Base-by-base conservation (phyloP, 2,113 vertebrate genomes). In the Martes martes region DNA sequence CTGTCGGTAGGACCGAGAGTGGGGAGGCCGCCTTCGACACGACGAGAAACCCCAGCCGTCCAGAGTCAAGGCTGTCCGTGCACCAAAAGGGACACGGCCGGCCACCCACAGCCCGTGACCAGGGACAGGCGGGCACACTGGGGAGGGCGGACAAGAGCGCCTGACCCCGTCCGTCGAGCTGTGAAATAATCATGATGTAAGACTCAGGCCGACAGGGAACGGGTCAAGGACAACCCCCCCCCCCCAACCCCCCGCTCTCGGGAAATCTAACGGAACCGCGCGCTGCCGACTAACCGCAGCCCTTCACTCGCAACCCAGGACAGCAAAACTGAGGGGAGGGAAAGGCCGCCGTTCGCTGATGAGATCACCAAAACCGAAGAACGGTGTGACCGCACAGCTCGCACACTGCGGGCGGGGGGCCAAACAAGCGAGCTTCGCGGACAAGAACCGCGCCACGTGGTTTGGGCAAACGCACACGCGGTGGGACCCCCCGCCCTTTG, bases 151-250 rank as follows among this genome's bases (percentile, higher is more conserved):
- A 26, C 45, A 15, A 8, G 24, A 50, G 42, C 36, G 4, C 13
- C 78, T 0, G 4, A 19, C 55, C 57, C 11, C 0, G 2, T 4
- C 1, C 0, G 0, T 0, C 2, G 9, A 55, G 16, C 4, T 2
- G 39, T 39, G 36, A 45, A 63, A 6, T 47, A 26, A 14, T 11
- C 24, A 45, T 0, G 0, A 33, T 5, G 13, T 1, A 15, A 16
- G 13, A 26, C 9, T 42, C 28, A 9, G 39, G 15, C 52, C 18
- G 26, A 6, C 0, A 18, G 61, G 28, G 55, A 7, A 42, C 1
- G 4, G 19, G 16, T 0, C 31, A 31, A 39, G 45, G 23, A 14
- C 50, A 59, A 39, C 39, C 39, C 39, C 2, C 39, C 39, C 10
- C 36, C 10, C 36, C 33, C n/a, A n/a, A 47, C 63, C 1, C 63